Percentiles rank a stretch among this genome's conserved stretches.
These are phyloP conservation scores for Pseudorectes ferrugineus DNA, from an alignment of 2,113 vertebrate genomes.

Conservation along the genomic window DNA sequence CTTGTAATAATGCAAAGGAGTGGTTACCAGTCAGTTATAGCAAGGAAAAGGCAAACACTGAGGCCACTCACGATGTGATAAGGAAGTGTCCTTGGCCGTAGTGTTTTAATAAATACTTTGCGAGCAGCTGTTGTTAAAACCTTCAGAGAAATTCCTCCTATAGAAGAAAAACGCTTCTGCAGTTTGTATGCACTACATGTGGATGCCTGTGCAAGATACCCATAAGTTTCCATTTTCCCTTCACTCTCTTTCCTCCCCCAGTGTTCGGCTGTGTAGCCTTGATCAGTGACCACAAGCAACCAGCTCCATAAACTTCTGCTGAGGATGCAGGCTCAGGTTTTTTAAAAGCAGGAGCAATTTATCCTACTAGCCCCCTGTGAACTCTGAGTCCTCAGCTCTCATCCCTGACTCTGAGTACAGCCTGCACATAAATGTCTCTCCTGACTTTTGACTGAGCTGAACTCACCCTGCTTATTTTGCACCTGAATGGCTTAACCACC, in stretches of 20 bases:
- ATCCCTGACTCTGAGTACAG: neutral
- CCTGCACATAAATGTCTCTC: neutral
- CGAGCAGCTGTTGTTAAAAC: neutral
- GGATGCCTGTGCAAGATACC: neutral
- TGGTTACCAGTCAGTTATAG: neutral
- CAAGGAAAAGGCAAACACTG: neutral
- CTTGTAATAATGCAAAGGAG: neutral
- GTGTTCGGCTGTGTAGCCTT: neutral
- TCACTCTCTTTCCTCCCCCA: neutral
- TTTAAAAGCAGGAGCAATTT: neutral
- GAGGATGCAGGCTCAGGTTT: neutral
- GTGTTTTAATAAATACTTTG: neutral
- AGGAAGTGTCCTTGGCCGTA: neutral
- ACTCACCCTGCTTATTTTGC: neutral
- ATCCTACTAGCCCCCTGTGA: neutral
- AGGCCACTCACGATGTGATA: neutral
- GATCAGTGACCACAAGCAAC: neutral
- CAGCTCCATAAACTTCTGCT: neutral
- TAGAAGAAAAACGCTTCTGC: neutral
- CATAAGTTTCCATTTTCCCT: neutral
- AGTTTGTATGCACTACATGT: rapidly evolving
- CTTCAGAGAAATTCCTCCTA: neutral
- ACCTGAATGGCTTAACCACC: neutral
- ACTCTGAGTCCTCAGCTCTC: neutral
- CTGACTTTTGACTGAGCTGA: neutral